A percentile compares a stretch with the other conserved stretches of the same genome.
Conservation (phyloP, 2,888 invertebrate genomes). For the Leuctra nigra region DNA sequence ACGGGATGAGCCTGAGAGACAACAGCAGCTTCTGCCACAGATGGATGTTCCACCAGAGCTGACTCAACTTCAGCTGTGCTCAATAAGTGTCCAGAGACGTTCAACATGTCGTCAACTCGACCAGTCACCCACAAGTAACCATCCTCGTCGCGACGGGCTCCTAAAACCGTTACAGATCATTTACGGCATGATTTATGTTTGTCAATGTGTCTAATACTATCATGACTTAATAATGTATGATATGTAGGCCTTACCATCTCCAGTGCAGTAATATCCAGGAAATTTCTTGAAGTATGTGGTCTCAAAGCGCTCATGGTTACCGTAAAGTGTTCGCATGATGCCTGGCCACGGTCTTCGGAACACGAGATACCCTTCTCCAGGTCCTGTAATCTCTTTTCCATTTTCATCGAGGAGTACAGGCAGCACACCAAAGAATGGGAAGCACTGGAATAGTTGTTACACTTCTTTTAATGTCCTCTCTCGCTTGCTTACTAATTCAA, state of each 20-base stretch:
- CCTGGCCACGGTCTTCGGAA: slow-evolving; percentile 97
- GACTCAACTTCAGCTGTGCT: slow-evolving; percentile 93
- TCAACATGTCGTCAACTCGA: slow-evolving; percentile 96
- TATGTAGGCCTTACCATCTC: slow-evolving; percentile 75
- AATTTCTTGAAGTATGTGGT: slow-evolving; percentile 93
- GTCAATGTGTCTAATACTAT: not conserved
- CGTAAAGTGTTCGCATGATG: slow-evolving; percentile 91
- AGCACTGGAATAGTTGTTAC: slow-evolving; percentile 54
- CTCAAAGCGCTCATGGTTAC: slow-evolving; percentile 84
- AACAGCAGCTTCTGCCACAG: slow-evolving; percentile 92
- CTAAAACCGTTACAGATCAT: slow-evolving; percentile 37
- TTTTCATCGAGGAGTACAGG: slow-evolving; percentile 82
- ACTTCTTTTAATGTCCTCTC: not conserved
- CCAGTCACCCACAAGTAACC: slow-evolving; percentile 97
- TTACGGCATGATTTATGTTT: not conserved
- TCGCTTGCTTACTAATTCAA: too few species aligned
- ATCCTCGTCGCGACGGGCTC: slow-evolving; percentile 84
- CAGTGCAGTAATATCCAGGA: slow-evolving; percentile 95
- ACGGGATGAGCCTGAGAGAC: slow-evolving; percentile 91
- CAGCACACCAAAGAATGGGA: slow-evolving; percentile 96
- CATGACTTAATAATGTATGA: not conserved
- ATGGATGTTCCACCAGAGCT: slow-evolving; percentile 66
- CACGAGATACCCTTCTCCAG: slow-evolving; percentile 91
- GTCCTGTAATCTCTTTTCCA: slow-evolving; percentile 76
- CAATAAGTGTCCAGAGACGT: slow-evolving; percentile 96